Evolutionary conservation across 2,888 invertebrate genomes (phyloP).

Genomic region (Diploptera punctata): DNA sequence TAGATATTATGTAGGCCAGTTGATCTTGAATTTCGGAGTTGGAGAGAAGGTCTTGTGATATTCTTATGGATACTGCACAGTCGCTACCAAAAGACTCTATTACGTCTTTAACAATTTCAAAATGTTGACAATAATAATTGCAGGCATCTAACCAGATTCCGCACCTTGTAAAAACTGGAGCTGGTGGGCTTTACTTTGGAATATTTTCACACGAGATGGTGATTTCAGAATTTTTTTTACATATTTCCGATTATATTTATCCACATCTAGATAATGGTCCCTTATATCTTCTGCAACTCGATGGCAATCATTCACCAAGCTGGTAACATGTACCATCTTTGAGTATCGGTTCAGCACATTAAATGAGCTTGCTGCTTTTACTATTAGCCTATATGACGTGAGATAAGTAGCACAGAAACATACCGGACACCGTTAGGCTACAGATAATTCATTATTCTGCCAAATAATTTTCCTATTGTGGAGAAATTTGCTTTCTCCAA

Average conservation of each 20-base stretch:
- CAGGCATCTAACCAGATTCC: not conserved
- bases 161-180: not conserved
- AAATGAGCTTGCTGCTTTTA: not conserved
- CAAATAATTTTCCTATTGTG: not conserved
- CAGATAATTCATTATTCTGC: not conserved
- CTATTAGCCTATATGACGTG: too few species aligned
- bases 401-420: not conserved
- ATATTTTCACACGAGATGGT: not conserved
- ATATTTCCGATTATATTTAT: not conserved
- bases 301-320: not conserved
- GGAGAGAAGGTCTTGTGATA: not conserved
- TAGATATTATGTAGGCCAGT: too few species aligned
- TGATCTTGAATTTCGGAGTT: not conserved
- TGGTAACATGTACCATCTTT: not conserved
- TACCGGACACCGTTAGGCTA: not conserved
- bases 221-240: not conserved
- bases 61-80: slow-evolving; percentile 1
- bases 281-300: not conserved
- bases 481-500: not conserved
- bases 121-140: slow-evolving; percentile 7
- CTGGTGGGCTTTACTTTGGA: not conserved
- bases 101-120: not conserved
- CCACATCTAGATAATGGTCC: not conserved
- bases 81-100: not conserved
- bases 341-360: too few species aligned